Evolutionary conservation across 2,888 invertebrate species (phyloP), one percentile per base, ranked within the genome.

Genomic region (Agrochola lota): DNA sequence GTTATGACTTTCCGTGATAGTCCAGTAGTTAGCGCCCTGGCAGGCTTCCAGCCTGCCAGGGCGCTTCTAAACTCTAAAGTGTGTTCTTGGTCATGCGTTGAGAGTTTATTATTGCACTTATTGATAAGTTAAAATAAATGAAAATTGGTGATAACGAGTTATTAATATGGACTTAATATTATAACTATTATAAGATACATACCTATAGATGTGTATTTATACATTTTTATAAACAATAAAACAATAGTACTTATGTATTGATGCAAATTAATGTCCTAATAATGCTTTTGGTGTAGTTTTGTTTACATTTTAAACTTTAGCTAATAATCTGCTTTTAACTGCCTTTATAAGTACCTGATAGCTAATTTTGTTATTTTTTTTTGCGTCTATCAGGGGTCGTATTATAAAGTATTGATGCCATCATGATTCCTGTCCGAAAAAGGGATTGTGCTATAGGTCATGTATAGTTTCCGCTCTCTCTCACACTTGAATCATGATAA

Each of bases 331-430:
- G 49, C 49, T 52, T 59, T 35, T 52, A 43, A 52, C 46, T 60
- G 71, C 71, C 84, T 84, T 55, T 81, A 9, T 23, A 30, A 49
- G 81, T 78, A 84, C 68, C 79, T 78, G 84, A 83, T 69, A 64
- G 8, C 30, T 59, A 62, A 68, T 23, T 11, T 49, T 66, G 23
- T 40, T n/a, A 30, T 40, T 15, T 12, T 6, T 26, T n/a, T 57
- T 30, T 17, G 60, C 17, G 8, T 30, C 1, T 8, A 2, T 23
- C 8, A 8, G 15, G 1, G 20, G 20, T 7, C 15, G 30, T 52
- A 35, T 35, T 35, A 62, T 67, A 7, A 63, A 40, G 23, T 63
- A 40, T 9, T n/a, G 26, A 15, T 59, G 26, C 7, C 26, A 60
- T 60, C 17, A 17, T 60, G 30, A 60, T 30, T 59, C 8, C 49